phyloP scores from a whole-genome alignment of 2,888 invertebrate genomes.

The Sthenelais limicola region DNA sequence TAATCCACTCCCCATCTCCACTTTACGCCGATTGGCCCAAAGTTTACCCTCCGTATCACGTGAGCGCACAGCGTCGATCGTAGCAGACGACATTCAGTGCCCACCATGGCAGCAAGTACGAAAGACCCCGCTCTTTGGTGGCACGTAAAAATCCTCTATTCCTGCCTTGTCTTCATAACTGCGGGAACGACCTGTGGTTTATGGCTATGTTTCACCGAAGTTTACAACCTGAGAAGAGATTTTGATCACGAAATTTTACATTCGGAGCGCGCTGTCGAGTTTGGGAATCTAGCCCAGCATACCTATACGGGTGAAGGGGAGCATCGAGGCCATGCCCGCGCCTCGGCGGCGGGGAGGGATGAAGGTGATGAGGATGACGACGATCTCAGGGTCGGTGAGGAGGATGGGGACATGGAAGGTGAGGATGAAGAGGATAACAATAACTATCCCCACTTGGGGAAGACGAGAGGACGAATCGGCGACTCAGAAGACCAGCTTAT shows the following conservation, averaged over 20 bases:
- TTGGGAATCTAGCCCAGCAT: not conserved
- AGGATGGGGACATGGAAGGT: not conserved
- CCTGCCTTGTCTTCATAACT: conserved; percentile 7
- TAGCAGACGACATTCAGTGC: too few relatives aligned
- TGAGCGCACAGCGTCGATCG: too few relatives aligned
- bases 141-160: conserved; percentile 35
- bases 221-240: conserved; percentile 29
- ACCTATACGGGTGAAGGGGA: not conserved
- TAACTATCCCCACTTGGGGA: too few relatives aligned
- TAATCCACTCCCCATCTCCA: too few relatives aligned
- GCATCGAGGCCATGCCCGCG: not conserved
- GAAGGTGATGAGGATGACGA: not conserved
- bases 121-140: conserved; percentile 11
- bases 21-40: too few relatives aligned
- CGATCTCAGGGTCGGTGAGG: not conserved
- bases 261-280: conserved; percentile 20
- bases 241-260: conserved; percentile 28
- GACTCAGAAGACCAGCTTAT: conserved; percentile 2
- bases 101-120: conserved; percentile 8
- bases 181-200: conserved; percentile 14
- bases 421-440: not conserved
- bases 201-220: conserved; percentile 27
- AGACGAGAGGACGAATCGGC: not conserved
- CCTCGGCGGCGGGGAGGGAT: not conserved
- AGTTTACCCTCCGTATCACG: too few relatives aligned